phyloP scores from a whole-genome alignment of 2,797 vertebrate species.

The Natrix natrix region DNA sequence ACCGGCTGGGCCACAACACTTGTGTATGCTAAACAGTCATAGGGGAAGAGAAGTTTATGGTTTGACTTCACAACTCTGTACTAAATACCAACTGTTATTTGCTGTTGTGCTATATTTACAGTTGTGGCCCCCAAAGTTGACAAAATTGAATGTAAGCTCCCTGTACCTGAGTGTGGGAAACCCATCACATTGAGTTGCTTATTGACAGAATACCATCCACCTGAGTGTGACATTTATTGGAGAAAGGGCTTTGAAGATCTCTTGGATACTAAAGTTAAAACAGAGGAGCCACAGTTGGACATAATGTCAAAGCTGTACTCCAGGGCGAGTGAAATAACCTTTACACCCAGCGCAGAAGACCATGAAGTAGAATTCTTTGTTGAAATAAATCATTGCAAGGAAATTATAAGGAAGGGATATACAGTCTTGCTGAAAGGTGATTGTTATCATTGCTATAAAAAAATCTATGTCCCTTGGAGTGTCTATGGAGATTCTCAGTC shows the following conservation, averaged over 20 bases:
- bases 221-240: slow-evolving; percentile 16
- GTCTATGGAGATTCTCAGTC: too few species aligned
- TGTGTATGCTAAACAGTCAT: not conserved
- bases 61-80: not conserved
- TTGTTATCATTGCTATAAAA: not conserved
- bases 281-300: not conserved
- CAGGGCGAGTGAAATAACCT: not conserved
- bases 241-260: not conserved
- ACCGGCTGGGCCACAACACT: too few species aligned
- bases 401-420: not conserved
- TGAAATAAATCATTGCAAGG: slow-evolving; percentile 16
- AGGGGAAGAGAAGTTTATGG: not conserved
- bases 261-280: not conserved
- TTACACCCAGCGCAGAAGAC: not conserved
- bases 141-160: slow-evolving; percentile 5
- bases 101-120: too few species aligned
- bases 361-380: slow-evolving; percentile 17
- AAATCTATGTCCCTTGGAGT: not conserved
- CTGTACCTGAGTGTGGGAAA: not conserved
- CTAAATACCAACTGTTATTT: not conserved
- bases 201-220: slow-evolving; percentile 1
- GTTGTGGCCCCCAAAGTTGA: too few species aligned
- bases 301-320: not conserved
- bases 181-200: slow-evolving; percentile 26
- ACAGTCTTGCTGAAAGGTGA: slow-evolving; percentile 21